Conservation (phyloP, 2,888 invertebrate genomes). For the Spilosoma lubricipeda region DNA sequence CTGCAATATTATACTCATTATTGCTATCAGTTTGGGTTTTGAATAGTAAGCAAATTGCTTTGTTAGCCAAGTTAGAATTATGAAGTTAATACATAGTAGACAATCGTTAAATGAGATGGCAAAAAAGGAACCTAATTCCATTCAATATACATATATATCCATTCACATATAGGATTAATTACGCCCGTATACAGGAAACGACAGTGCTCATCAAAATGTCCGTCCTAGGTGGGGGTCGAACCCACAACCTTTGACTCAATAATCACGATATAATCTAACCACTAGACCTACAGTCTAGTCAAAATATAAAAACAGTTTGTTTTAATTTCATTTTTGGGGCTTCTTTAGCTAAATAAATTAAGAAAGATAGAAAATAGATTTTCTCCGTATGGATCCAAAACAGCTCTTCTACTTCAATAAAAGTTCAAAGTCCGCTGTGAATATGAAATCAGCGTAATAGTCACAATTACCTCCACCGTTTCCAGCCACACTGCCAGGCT, state of each 20-base stretch:
- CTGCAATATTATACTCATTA: background rate
- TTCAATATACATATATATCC: too few species aligned
- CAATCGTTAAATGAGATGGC: too few species aligned
- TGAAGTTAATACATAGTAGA: too few species aligned
- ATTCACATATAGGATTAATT: too few species aligned
- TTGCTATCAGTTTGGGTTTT: background rate
- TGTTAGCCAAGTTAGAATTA: too few species aligned
- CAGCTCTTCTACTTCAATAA: background rate
- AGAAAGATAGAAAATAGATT: background rate
- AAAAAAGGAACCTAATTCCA: too few species aligned
- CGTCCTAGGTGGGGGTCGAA: too few species aligned
- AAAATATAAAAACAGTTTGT: background rate
- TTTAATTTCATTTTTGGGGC: background rate
- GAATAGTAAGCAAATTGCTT: background rate
- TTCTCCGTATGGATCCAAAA: background rate
- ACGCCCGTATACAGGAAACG: too few species aligned
- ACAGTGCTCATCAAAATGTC: too few species aligned
- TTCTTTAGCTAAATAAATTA: background rate
- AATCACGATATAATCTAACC: too few species aligned
- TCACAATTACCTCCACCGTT: slow-evolving; percentile 40
- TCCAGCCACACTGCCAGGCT: slow-evolving; percentile 35
- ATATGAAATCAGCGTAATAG: background rate
- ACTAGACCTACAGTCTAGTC: too few species aligned
- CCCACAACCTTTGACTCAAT: too few species aligned
- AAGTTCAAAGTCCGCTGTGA: background rate